phyloP scores from a whole-genome alignment of 1,140 invertebrate species.

The Ectropis grisescens region DNA sequence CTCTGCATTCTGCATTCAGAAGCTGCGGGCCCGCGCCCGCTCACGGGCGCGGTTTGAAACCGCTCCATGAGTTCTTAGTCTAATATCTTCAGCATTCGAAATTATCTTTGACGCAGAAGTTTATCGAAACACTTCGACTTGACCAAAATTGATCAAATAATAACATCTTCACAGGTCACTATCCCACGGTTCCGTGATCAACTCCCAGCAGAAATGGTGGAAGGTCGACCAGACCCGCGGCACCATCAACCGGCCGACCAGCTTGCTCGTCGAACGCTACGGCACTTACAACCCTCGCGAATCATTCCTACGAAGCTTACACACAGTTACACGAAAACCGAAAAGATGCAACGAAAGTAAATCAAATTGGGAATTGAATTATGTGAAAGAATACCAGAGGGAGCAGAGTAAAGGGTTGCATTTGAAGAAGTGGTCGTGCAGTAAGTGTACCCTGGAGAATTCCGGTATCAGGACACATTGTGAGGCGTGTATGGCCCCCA shows the following conservation, averaged over 20 bases:
- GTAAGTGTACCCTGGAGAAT: conserved; percentile 84
- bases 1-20: too few relatives aligned
- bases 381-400: conserved; percentile 57
- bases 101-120: too few relatives aligned
- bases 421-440: conserved; percentile 77
- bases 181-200: conserved; percentile 63
- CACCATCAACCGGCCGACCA: conserved; percentile 51
- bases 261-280: conserved; percentile 58
- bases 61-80: too few relatives aligned
- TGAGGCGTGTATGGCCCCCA: conserved; percentile 73
- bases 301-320: conserved; percentile 55
- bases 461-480: conserved; percentile 75
- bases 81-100: too few relatives aligned
- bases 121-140: too few relatives aligned
- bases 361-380: conserved; percentile 64
- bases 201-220: conserved; percentile 55
- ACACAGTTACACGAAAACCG: conserved; percentile 49
- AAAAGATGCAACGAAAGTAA: conserved; percentile 56
- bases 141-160: too few relatives aligned
- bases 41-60: too few relatives aligned
- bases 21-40: too few relatives aligned
- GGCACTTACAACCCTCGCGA: conserved; percentile 43
- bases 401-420: conserved; percentile 52
- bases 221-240: conserved; percentile 43
- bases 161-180: too few relatives aligned